Evolutionary conservation across 2,113 vertebrate species (phyloP).

Genomic region (Diadophis punctatus): DNA sequence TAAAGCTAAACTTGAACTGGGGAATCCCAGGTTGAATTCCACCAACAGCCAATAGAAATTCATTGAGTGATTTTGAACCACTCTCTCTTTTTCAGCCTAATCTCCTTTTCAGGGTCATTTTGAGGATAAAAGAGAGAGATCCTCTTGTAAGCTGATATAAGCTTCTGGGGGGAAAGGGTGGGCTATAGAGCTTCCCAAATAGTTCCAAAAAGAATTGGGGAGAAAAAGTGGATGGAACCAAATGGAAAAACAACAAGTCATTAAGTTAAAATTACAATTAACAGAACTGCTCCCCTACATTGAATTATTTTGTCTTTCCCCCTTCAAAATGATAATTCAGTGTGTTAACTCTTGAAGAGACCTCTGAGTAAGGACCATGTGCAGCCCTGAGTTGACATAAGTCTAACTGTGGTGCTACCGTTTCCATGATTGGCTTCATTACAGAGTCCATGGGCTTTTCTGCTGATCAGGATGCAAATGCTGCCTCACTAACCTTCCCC

Average conservation of each 20-base stretch:
- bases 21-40: neutral
- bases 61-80: neutral
- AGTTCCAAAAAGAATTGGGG: neutral
- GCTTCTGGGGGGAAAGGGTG: neutral
- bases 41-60: neutral
- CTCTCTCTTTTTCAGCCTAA: neutral
- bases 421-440: neutral
- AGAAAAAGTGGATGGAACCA: neutral
- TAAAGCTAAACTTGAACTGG: neutral
- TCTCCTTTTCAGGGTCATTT: neutral
- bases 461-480: neutral
- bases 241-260: neutral
- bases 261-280: neutral
- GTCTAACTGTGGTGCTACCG: neutral
- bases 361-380: neutral
- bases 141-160: neutral
- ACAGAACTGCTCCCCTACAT: neutral
- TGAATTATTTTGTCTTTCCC: neutral
- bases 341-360: neutral
- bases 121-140: neutral
- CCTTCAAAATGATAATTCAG: neutral
- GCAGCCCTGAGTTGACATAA: neutral
- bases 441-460: neutral
- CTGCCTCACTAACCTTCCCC: neutral
- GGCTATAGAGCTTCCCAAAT: neutral